Evolutionary conservation across 2,113 vertebrate species (phyloP), one percentile per base, ranked within the genome.

Genomic region (Prionailurus bengalensis): DNA sequence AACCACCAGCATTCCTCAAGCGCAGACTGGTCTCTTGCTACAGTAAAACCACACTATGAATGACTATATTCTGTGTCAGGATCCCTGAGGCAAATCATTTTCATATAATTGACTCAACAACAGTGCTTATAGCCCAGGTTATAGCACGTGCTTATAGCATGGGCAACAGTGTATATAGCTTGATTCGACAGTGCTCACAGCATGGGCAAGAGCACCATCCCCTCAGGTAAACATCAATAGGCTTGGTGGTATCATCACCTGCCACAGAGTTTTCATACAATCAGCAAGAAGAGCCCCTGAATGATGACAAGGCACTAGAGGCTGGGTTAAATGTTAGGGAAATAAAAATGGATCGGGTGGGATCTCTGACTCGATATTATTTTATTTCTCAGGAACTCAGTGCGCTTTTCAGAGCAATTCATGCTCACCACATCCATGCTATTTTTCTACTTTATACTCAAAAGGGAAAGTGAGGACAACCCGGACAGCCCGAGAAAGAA

Each of bases 41-140:
- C 0, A 13, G 91, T 3, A 36, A 51, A n/a, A 23, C 31, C 71
- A 73, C 48, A 1, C 6, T 33, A 7, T 21, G 83, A 48, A 89
- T 2, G 55, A 33, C 19, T 13, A 1, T 55, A 8, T 74, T 66
- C 45, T 55, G 15, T 2, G 4, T 33, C n/a, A 15, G 0, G 3
- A 25, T 1, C 36, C 25, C 76, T 66, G 55, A 83, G n/a, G 48
- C 55, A 80, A 76, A 83, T 23, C n/a, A 36, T 29, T 71, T 86
- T 19, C 2, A 12, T 33, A 2, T 74, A 36, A 36, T 1, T 29
- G 48, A 55, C 80, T 36, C 13, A 12, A 53, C 13, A 12, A 45
- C 16, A 29, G n/a, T 89, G 55, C 39, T 45, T 17, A 39, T 1
- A 31, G 27, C 23, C 9, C 31, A 21, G 55, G 29, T 45, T 29